phyloP scores from a whole-genome alignment of 1,140 invertebrate species.

The Ceratina calcarata region DNA sequence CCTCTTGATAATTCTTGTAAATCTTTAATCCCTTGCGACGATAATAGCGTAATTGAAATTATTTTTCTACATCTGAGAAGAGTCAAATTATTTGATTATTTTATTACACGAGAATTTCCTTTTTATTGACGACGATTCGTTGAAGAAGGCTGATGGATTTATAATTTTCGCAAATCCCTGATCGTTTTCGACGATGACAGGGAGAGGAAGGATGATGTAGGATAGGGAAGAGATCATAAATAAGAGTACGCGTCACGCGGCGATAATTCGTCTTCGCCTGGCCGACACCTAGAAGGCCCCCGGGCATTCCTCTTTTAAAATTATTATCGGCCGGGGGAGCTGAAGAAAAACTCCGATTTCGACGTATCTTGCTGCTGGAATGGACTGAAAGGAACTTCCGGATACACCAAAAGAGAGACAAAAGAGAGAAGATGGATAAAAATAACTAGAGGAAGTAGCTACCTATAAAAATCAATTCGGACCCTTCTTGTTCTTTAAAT shows the following conservation, averaged over 20 bases:
- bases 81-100: too few relatives aligned
- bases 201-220: slow-evolving; percentile 20
- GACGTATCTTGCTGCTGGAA: slow-evolving; percentile 10
- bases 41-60: too few relatives aligned
- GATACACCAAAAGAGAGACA: slow-evolving; percentile 28
- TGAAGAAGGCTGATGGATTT: background rate
- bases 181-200: background rate
- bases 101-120: too few relatives aligned
- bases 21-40: too few relatives aligned
- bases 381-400: background rate
- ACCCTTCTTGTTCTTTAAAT: slow-evolving; percentile 65
- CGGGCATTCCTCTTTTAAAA: slow-evolving; percentile 47
- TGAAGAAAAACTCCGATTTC: slow-evolving; percentile 41
- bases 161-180: slow-evolving; percentile 14
- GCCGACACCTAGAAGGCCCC: slow-evolving; percentile 52
- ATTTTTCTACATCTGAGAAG: too few relatives aligned
- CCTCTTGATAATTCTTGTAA: too few relatives aligned
- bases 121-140: too few relatives aligned
- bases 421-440: slow-evolving; percentile 64
- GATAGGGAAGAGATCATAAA: slow-evolving; percentile 47
- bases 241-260: slow-evolving; percentile 57
- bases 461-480: slow-evolving; percentile 75
- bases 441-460: slow-evolving; percentile 60
- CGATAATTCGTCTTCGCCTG: slow-evolving; percentile 64
- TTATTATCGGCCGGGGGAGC: slow-evolving; percentile 53